Base-by-base conservation (phyloP, 2,113 vertebrate genomes). In the Cottus gobio region DNA sequence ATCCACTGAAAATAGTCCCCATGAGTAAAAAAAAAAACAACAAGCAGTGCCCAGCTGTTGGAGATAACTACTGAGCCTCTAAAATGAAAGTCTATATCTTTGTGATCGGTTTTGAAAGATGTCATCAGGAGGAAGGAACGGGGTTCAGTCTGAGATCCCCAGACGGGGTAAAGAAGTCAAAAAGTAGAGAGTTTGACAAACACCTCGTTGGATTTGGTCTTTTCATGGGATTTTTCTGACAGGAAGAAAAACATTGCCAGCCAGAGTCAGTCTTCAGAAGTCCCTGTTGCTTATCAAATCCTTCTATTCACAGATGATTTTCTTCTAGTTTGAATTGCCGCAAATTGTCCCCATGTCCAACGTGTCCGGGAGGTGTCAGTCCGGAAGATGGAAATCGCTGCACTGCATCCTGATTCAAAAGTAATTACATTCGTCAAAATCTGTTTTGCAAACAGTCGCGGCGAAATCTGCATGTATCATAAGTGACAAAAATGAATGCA, bases 371-470 rank as follows among this genome's bases (percentile, higher is more conserved):
- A 71, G 26, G 54, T 39, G 75, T 61, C 63, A 71, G 65, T 77
- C 39, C 75, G 64, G 34, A 2, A 20, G n/a, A 64, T 56, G 34
- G 30, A 72, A 77, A 67, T 52, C 28, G 20, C 58, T 26, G 8
- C 44, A 54, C 58, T 15, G 22, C 31, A 22, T 18, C 24, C 20
- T 71, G 64, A 82, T 85, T 74, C 46, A 65, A 83, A 44, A 36
- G 36, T 72, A 44, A 80, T 87, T 60, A 42, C 57, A 71, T 64
- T 70, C 31, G 34, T 71, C 34, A 75, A 75, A 22, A 79, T 77
- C 68, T 73, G 71, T 74, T 80, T 87, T 10, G 63, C 69, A 54
- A 76, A 65, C 64, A 71, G 8, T 60, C 24, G 71, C 3, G 69
- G 44, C 67, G 75, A 54, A 69, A 64, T 71, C 34, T 69, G 18